These are phyloP conservation scores for Saccostrea glomerata DNA, from an alignment of 1,140 invertebrate genomes.

Conservation along the genomic window DNA sequence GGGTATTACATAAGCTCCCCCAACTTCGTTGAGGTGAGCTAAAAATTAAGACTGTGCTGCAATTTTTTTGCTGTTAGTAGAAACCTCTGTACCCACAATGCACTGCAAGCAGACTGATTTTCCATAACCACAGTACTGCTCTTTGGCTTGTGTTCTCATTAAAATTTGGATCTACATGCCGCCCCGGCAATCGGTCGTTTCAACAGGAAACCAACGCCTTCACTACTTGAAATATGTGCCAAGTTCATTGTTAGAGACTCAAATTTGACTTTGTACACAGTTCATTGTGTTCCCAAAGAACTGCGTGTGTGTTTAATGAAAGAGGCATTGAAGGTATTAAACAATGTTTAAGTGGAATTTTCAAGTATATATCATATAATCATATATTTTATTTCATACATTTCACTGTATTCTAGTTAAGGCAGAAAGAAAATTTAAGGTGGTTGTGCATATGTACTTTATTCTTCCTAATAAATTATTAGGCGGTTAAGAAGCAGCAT, in stretches of 20 bases:
- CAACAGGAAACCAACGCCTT: slow-evolving; percentile 47
- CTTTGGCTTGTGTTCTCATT: no score
- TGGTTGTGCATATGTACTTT: no score
- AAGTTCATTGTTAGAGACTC: slow-evolving; percentile 68
- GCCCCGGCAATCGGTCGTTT: slow-evolving; percentile 44
- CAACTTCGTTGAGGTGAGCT: no score
- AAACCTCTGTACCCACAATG: no score
- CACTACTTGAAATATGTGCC: slow-evolving; percentile 63
- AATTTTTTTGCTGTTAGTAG: no score
- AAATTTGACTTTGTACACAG: slow-evolving; percentile 59
- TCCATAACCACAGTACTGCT: no score
- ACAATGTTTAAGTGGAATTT: background rate
- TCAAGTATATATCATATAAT: background rate
- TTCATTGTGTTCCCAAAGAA: slow-evolving; percentile 64
- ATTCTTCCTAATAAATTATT: no score
- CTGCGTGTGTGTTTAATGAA: slow-evolving; percentile 70
- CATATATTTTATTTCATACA: background rate
- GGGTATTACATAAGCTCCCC: no score
- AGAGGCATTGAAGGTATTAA: slow-evolving; percentile 61
- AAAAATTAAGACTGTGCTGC: no score
- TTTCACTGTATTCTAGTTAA: background rate
- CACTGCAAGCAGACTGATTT: no score
- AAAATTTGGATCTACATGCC: slow-evolving; percentile 62
- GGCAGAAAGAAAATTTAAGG: no score
- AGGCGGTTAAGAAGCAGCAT: no score